Conservation (phyloP, 2,888 invertebrate species). For the Drosophila pegasa region DNA sequence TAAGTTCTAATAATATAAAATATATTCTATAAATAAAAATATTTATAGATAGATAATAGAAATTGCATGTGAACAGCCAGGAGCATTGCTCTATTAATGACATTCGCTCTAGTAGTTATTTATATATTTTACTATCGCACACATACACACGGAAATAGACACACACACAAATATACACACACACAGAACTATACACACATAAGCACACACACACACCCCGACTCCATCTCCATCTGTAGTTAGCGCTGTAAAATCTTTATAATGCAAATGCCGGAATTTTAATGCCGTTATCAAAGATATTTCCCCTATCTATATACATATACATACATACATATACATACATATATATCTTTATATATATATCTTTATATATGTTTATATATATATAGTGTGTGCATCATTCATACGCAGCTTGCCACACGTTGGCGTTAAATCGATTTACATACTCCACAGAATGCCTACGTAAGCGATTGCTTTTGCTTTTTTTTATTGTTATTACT, state of each 20-base stretch:
- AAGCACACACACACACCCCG: not conserved
- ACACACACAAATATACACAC: not conserved
- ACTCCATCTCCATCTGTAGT: not conserved
- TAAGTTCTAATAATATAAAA: not conserved
- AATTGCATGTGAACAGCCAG: not conserved
- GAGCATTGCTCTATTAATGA: not conserved
- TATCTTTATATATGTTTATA: not conserved
- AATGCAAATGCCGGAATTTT: constrained; percentile 67
- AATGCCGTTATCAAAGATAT: constrained; percentile 60
- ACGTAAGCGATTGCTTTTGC: constrained; percentile 60
- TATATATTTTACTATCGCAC: not conserved
- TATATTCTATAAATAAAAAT: not conserved
- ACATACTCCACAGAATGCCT: constrained; percentile 73
- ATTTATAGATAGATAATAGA: not conserved
- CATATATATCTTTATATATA: not conserved
- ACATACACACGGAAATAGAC: not conserved
- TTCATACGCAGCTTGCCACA: constrained; percentile 59
- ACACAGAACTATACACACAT: too few relatives aligned
- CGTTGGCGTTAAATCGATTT: constrained; percentile 66
- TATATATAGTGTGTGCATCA: constrained; percentile 24
- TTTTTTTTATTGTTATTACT: constrained; percentile 41
- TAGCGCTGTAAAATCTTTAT: constrained; percentile 27
- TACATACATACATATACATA: constrained; percentile 5
- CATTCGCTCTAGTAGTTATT: constrained; percentile 1
- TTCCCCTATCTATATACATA: constrained; percentile 28